These are phyloP conservation scores for Mycetomoellerius zeteki DNA, from an alignment of 1,140 invertebrate species.

Conservation along the genomic window DNA sequence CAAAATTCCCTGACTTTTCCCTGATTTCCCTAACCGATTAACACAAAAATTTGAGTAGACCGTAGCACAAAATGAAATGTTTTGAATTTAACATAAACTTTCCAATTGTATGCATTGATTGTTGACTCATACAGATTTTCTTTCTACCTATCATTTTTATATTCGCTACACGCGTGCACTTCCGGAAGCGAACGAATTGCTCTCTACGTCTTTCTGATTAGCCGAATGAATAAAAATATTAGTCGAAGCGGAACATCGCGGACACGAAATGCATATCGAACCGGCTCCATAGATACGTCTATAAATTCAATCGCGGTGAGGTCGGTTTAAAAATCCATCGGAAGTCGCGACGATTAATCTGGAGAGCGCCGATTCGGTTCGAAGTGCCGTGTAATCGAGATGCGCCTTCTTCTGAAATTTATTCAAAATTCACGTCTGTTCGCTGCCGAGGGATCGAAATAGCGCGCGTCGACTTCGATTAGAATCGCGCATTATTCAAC, in stretches of 20 bases:
- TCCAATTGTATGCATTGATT: too few relatives aligned
- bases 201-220: constrained; percentile 37
- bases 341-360: constrained; percentile 55
- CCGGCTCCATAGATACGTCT: background rate
- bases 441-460: constrained; percentile 52
- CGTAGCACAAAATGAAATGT: too few relatives aligned
- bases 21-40: too few relatives aligned
- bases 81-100: too few relatives aligned
- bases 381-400: background rate
- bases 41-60: too few relatives aligned
- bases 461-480: constrained; percentile 28
- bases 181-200: background rate
- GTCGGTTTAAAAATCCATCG: constrained; percentile 51
- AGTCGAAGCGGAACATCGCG: constrained; percentile 25
- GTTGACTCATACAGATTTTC: too few relatives aligned
- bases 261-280: constrained; percentile 40
- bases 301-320: constrained; percentile 38
- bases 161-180: background rate
- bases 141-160: background rate
- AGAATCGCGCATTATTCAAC: constrained; percentile 68
- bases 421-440: constrained; percentile 59
- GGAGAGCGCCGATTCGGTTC: constrained; percentile 23
- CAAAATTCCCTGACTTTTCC: too few relatives aligned
- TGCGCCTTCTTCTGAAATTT: constrained; percentile 27
- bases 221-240: constrained; percentile 50